phyloP scores from a whole-genome alignment of 2,888 invertebrate species.

The Elegia similella region DNA sequence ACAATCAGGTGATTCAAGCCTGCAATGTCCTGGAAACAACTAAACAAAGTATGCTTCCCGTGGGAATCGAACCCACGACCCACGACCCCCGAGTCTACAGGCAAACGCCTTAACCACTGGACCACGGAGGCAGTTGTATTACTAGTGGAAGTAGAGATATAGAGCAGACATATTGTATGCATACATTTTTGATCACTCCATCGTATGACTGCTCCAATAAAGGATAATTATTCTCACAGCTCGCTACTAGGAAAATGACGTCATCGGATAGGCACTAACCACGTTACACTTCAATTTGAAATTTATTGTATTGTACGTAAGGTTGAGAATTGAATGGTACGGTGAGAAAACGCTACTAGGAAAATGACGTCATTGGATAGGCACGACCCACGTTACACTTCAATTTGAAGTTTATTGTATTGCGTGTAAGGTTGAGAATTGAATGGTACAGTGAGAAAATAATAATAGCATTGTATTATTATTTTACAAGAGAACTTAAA shows the following conservation, averaged over 20 bases:
- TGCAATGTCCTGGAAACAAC: too few relatives aligned
- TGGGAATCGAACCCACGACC: too few relatives aligned
- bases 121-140: too few relatives aligned
- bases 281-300: neutral
- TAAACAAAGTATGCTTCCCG: too few relatives aligned
- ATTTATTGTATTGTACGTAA: neutral
- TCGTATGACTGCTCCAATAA: constrained; percentile 2
- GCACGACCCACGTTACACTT: neutral
- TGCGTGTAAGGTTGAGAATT: neutral
- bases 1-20: too few relatives aligned
- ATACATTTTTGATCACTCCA: constrained; percentile 5
- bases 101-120: too few relatives aligned
- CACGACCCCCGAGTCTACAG: too few relatives aligned
- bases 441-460: neutral
- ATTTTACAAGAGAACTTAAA: constrained; percentile 11
- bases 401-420: neutral
- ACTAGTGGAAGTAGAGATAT: too few relatives aligned
- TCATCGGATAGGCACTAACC: neutral
- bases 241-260: constrained; percentile 7
- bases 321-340: neutral
- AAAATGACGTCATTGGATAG: constrained; percentile 4
- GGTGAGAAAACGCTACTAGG: neutral
- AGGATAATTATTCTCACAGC: constrained; percentile 6
- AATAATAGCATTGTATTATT: constrained; percentile 11
- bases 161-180: neutral